Conservation (phyloP, 2,888 invertebrate genomes). For the Fabriciana adippe region DNA sequence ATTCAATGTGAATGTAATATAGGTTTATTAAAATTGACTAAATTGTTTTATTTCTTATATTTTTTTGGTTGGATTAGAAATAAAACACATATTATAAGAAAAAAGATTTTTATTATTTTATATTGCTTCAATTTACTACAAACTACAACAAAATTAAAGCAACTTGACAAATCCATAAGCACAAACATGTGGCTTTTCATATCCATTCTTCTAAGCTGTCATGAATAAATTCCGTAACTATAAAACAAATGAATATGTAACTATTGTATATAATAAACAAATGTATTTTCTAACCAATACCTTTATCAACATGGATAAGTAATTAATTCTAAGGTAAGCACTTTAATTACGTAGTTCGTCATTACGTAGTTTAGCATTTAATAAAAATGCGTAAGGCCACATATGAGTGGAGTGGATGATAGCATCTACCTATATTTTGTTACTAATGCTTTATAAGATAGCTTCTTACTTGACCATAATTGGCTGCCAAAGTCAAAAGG, state of each 20-base stretch:
- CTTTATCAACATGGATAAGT: conserved; percentile 1
- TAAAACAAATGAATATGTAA: background rate
- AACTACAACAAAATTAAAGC: conserved; percentile 35
- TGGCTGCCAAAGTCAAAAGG: too few species aligned
- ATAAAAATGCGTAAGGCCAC: conserved; percentile 34
- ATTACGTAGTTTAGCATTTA: conserved; percentile 8
- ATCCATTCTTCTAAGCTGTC: background rate
- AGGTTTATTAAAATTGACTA: conserved; percentile 2
- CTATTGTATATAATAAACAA: background rate
- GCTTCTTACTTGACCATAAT: too few species aligned
- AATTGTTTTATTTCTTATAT: conserved; percentile 20
- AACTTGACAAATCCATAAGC: conserved; percentile 28
- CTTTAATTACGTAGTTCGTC: conserved; percentile 2
- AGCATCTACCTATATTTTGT: conserved; percentile 2
- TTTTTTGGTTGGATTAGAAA: conserved; percentile 12
- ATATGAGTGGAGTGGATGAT: conserved; percentile 35
- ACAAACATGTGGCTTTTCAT: conserved; percentile 1
- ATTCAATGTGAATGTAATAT: conserved; percentile 20
- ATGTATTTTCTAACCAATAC: background rate
- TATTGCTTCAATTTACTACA: conserved; percentile 34
- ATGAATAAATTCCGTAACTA: conserved; percentile 1
- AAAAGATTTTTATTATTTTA: conserved; percentile 29
- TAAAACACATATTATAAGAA: conserved; percentile 21
- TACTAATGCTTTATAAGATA: too few species aligned
- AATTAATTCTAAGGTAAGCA: conserved; percentile 19